phyloP scores from a whole-genome alignment of 2,113 vertebrate genomes.

The Carollia perspicillata region DNA sequence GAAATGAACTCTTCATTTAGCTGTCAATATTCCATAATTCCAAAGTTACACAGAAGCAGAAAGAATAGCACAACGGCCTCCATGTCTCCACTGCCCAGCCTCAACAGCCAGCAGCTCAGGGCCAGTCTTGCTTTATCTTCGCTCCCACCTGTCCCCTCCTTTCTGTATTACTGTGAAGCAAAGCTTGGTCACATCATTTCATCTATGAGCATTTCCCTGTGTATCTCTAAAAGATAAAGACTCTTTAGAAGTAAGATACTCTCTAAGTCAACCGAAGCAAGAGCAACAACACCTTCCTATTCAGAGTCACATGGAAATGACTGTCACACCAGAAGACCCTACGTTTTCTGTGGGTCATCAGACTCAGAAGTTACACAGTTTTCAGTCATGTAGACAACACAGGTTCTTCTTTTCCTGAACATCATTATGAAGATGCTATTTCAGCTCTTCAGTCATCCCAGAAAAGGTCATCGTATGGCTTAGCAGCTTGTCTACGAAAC shows the following conservation, averaged over 20 bases:
- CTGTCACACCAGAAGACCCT: not conserved
- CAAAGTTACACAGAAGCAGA: not conserved
- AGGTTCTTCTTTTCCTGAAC: not conserved
- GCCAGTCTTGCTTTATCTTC: not conserved
- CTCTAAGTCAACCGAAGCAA: not conserved
- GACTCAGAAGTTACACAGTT: not conserved
- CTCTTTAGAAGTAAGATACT: not conserved
- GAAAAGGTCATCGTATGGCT: not conserved
- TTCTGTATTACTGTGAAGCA: not conserved
- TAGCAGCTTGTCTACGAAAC: not conserved
- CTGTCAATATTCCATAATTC: not conserved
- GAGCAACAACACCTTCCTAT: not conserved
- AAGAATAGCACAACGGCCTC: too few species aligned
- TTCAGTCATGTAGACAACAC: not conserved
- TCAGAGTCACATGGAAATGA: not conserved
- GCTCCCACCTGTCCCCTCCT: not conserved
- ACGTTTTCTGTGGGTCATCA: not conserved
- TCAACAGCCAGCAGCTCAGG: rapidly evolving
- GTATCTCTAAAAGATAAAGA: not conserved
- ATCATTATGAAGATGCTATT: not conserved
- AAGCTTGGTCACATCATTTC: not conserved
- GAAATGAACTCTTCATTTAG: not conserved
- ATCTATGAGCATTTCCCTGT: not conserved
- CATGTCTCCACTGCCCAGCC: too few species aligned
- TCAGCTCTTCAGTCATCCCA: not conserved